Base-by-base conservation (phyloP, 2,888 invertebrate genomes). In the Timandra comae region DNA sequence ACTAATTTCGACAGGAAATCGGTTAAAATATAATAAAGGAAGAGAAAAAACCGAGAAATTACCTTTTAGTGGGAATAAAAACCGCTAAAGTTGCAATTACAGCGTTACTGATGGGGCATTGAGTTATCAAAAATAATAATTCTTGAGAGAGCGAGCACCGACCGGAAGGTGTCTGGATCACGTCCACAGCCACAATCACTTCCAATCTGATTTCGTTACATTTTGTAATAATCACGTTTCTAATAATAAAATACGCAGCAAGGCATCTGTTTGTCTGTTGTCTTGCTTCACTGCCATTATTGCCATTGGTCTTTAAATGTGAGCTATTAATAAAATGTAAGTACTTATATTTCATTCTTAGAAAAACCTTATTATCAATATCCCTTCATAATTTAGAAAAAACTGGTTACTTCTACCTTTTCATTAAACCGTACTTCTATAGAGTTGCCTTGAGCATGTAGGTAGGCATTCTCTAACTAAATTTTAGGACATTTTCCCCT, bases 81-180 rank as follows among this genome's bases (percentile, higher is more conserved):
- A 84, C 84, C 84, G 76, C 84, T 78, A 80, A 81, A 77, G 68
- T 61, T 67, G 70, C 81, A 81, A 84, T 84, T 84, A 85, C 77
- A 81, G 66, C 68, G 78, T 78, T 77, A 76, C 80, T 65, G 71
- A 72, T 74, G 70, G n/a, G 68, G 72, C 75, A 80, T 82, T 79
- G 71, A 80, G 79, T 78, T 81, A 81, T 84, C 82, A 70, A 76
- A 82, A 61, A 67, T 76, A 74, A 75, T 75, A 72, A 75, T 70
- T 73, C 74, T 75, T 78, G 73, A n/a, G n/a, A n/a, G n/a, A n/a
- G n/a, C n/a, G n/a, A n/a, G 78, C 79, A 78, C 76, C 78, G 81
- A 73, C 73, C 82, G 81, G 81, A 82, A 80, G 84, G 76, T 81
- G 84, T 68, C 71, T 49, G 63, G 61, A 59, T 67, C 84, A 85